phyloP scores from a whole-genome alignment of 2,888 invertebrate species.

The Acronicta alni region DNA sequence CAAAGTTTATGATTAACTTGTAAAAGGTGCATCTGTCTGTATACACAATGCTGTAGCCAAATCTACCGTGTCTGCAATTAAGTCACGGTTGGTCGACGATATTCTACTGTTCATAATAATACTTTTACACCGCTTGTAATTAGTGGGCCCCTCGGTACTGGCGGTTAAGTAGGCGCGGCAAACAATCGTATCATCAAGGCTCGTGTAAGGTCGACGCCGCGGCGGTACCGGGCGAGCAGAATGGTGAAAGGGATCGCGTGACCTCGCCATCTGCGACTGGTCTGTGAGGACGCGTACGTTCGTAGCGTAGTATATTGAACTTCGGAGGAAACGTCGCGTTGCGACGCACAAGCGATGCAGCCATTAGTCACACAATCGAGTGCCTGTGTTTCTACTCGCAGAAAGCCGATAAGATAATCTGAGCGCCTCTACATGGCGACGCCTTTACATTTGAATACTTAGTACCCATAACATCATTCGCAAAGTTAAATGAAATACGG shows the following conservation, averaged over 20 bases:
- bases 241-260: conserved; percentile 84
- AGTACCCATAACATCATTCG: conserved; percentile 11
- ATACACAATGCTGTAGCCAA: conserved; percentile 23
- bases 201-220: conserved; percentile 77
- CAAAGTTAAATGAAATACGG: conserved; percentile 20
- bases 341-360: conserved; percentile 54
- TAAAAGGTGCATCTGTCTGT: conserved; percentile 5
- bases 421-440: conserved; percentile 37
- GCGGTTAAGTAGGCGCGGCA: conserved; percentile 63
- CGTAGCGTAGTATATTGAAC: conserved; percentile 72
- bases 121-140: conserved; percentile 52
- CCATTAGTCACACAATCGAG: conserved; percentile 54
- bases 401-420: conserved; percentile 56
- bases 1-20: conserved; percentile 9
- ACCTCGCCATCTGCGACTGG: conserved; percentile 79
- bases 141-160: conserved; percentile 56
- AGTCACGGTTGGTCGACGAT: conserved; percentile 46
- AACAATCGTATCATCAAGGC: conserved; percentile 80
- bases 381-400: conserved; percentile 53
- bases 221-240: conserved; percentile 75
- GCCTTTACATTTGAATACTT: conserved; percentile 36
- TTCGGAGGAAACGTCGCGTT: conserved; percentile 60
- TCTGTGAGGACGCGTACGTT: conserved; percentile 66
- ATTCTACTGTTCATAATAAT: conserved; percentile 50
- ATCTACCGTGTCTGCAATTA: conserved; percentile 45